Evolutionary conservation across 2,888 invertebrate genomes (phyloP).

Genomic region (Caenorhabditis doughertyi): DNA sequence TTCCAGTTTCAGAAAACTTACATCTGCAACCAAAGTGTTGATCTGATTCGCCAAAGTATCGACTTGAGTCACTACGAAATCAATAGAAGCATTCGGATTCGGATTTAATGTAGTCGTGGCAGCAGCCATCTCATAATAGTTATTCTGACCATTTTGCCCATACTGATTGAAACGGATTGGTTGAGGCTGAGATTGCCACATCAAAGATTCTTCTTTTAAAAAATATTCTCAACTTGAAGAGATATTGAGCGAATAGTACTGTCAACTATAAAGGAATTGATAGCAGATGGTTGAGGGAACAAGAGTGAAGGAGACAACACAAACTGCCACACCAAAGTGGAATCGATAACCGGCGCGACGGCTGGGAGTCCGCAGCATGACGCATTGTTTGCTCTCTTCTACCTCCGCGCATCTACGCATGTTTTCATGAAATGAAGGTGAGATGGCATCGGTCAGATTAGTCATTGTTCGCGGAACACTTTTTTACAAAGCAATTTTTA

Average conservation of each 20-base stretch:
- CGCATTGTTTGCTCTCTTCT: slow-evolving; percentile 56
- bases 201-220: not conserved
- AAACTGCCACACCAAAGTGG: slow-evolving; percentile 1
- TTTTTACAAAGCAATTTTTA: not conserved
- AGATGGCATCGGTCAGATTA: slow-evolving; percentile 51
- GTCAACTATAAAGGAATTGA: slow-evolving; percentile 33
- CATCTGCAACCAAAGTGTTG: slow-evolving; percentile 46
- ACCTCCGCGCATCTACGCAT: slow-evolving; percentile 34
- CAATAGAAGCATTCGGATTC: slow-evolving; percentile 74
- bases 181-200: slow-evolving; percentile 55
- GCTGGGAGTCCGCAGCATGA: slow-evolving; percentile 52
- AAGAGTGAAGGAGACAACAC: slow-evolving; percentile 7
- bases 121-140: slow-evolving; percentile 15
- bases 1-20: too few species aligned
- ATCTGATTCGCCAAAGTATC: slow-evolving; percentile 54
- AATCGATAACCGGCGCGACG: slow-evolving; percentile 52
- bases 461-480: slow-evolving; percentile 22
- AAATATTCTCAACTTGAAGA: not conserved
- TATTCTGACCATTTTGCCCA: slow-evolving; percentile 4
- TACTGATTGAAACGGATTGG: slow-evolving; percentile 47
- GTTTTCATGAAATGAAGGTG: slow-evolving; percentile 41
- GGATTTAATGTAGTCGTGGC: slow-evolving; percentile 51
- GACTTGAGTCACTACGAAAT: slow-evolving; percentile 73
- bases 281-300: slow-evolving; percentile 6
- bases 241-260: slow-evolving; percentile 14